A percentile compares a stretch with the other conserved stretches of the same genome.
These are phyloP conservation scores for Salvelinus sp. DNA, from an alignment of 2,113 vertebrate species.

Conservation along the genomic window DNA sequence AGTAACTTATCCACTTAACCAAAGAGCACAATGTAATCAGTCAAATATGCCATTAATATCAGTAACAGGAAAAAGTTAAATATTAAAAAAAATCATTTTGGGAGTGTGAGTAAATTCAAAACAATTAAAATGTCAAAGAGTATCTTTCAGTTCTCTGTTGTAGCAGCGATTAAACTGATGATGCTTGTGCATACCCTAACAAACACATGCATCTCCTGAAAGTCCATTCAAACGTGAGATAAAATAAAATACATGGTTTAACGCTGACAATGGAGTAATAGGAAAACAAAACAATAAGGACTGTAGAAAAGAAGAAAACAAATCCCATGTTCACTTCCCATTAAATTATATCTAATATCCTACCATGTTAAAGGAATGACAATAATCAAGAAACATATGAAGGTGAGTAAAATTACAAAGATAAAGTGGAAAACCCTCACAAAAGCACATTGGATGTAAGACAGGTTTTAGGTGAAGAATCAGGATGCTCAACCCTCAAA, in stretches of 20 bases:
- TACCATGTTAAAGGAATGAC: constrained; percentile 16
- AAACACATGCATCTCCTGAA: neutral
- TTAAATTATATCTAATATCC: neutral
- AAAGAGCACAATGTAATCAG: too few species aligned
- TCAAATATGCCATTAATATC: too few species aligned
- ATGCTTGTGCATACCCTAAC: neutral
- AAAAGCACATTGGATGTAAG: neutral
- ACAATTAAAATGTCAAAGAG: too few species aligned
- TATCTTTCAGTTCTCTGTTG: neutral
- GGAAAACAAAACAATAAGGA: neutral
- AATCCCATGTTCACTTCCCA: constrained; percentile 37
- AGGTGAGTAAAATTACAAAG: neutral
- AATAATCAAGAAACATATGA: neutral
- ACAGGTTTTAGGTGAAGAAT: too few species aligned
- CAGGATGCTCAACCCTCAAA: too few species aligned
- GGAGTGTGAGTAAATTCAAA: too few species aligned
- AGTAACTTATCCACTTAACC: too few species aligned
- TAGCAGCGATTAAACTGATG: neutral
- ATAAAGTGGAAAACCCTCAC: neutral
- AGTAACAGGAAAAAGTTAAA: too few species aligned
- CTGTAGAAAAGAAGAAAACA: constrained; percentile 7
- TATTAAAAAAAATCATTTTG: too few species aligned
- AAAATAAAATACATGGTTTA: constrained; percentile 19
- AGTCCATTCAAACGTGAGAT: neutral
- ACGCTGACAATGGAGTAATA: constrained; percentile 45